These are phyloP conservation scores for Bubalus kerabau DNA, from an alignment of 2,113 vertebrate genomes.

Conservation along the genomic window DNA sequence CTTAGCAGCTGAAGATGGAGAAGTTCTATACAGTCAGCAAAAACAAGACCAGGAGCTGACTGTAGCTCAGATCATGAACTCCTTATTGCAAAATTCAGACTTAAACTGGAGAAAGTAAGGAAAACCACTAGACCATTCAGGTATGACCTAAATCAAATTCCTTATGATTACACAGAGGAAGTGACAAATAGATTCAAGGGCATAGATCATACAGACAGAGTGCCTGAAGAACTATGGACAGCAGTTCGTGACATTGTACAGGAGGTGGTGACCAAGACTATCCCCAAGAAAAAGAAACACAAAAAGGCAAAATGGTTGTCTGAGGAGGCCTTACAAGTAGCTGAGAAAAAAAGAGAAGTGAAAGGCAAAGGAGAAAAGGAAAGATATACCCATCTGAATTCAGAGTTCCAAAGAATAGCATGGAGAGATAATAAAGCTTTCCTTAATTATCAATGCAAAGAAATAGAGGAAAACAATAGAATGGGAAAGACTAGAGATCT, in stretches of 20 bases:
- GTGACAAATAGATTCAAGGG: neutral
- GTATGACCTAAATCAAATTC: neutral
- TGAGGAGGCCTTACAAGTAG: neutral
- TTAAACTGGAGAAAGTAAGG: neutral
- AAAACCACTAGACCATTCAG: neutral
- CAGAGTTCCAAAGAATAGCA: neutral
- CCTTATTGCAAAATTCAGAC: neutral
- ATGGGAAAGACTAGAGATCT: neutral
- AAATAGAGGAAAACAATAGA: neutral
- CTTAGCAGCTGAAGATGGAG: neutral
- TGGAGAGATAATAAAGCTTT: neutral
- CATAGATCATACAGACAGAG: neutral
- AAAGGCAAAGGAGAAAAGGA: neutral
- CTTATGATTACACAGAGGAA: neutral
- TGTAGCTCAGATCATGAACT: neutral
- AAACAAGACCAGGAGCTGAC: neutral
- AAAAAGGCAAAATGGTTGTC: neutral
- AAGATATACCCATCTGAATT: neutral
- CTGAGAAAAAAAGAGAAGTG: neutral
- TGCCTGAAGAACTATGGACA: neutral
- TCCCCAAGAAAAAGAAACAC: neutral
- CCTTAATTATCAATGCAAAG: neutral
- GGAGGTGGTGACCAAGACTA: neutral
- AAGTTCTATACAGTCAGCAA: neutral
- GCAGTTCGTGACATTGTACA: neutral